Conservation (phyloP, 2,797 vertebrate genomes). For the Coranthus polyacanthus region DNA sequence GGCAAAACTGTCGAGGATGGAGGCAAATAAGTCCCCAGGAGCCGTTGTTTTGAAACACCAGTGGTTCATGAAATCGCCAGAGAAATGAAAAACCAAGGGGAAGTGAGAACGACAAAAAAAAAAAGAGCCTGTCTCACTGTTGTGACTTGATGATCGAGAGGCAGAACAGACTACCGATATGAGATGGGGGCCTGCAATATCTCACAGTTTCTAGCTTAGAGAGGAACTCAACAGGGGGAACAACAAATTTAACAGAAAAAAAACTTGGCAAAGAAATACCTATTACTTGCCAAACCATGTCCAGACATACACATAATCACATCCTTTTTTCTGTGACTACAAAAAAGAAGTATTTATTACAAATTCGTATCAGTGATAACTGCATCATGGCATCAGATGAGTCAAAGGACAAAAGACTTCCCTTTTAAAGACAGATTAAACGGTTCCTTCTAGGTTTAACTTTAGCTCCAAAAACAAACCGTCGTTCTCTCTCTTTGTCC, state of each 20-base stretch:
- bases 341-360: slow-evolving; percentile 34
- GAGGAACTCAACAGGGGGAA: slow-evolving; percentile 52
- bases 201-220: slow-evolving; percentile 31
- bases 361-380: background rate
- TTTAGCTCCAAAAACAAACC: slow-evolving; percentile 20
- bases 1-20: background rate
- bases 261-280: slow-evolving; percentile 3
- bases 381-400: background rate
- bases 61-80: background rate
- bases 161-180: slow-evolving; percentile 44
- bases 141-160: slow-evolving; percentile 15
- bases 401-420: slow-evolving; percentile 35
- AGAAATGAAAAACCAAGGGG: slow-evolving; percentile 11
- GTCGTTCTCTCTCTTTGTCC: slow-evolving; percentile 33
- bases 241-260: slow-evolving; percentile 6
- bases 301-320: slow-evolving; percentile 17
- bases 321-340: slow-evolving; percentile 25
- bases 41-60: slow-evolving; percentile 28
- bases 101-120: slow-evolving; percentile 24
- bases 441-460: slow-evolving; percentile 18
- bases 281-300: slow-evolving; percentile 6
- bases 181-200: slow-evolving; percentile 42
- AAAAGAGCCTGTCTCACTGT: slow-evolving; percentile 11
- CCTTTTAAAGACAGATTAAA: slow-evolving; percentile 13
- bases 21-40: background rate